Conservation (phyloP, 1,140 invertebrate genomes). For the Drosophila micromelanica region DNA sequence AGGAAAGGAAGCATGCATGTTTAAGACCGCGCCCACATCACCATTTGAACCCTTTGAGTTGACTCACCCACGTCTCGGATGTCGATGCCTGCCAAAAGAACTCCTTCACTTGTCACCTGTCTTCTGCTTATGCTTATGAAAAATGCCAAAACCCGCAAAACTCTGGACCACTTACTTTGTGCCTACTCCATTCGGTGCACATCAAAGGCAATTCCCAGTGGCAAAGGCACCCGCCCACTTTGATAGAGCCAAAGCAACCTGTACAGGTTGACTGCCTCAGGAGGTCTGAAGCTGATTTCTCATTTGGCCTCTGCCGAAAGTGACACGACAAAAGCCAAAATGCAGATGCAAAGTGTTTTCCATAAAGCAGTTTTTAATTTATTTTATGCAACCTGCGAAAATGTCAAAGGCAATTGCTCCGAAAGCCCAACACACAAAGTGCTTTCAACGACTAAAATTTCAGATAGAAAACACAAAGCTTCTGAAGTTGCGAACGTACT, state of each 20-base stretch:
- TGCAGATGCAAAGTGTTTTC: slow-evolving; percentile 62
- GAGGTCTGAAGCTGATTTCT: slow-evolving; percentile 35
- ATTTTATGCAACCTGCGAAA: slow-evolving; percentile 75
- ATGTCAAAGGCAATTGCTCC: slow-evolving; percentile 66
- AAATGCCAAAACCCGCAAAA: slow-evolving; percentile 47
- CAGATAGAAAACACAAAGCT: slow-evolving; percentile 39
- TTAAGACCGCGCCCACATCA: slow-evolving; percentile 48
- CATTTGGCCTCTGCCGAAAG: slow-evolving; percentile 46
- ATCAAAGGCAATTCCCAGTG: slow-evolving; percentile 71
- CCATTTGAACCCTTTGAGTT: slow-evolving; percentile 66
- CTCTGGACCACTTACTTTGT: slow-evolving; percentile 43
- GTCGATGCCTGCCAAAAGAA: slow-evolving; percentile 39
- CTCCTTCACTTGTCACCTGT: slow-evolving; percentile 57
- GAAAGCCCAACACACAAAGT: slow-evolving; percentile 31
- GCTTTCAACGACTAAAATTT: slow-evolving; percentile 16
- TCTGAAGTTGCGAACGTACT: slow-evolving; percentile 2
- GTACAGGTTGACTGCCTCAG: not conserved
- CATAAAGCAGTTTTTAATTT: slow-evolving; percentile 74
- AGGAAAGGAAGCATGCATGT: slow-evolving; percentile 2
- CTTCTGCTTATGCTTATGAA: slow-evolving; percentile 60
- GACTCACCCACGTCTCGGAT: slow-evolving; percentile 30
- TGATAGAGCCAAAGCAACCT: not conserved
- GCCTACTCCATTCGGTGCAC: slow-evolving; percentile 48
- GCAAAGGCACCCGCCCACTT: slow-evolving; percentile 34
- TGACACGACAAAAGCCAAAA: slow-evolving; percentile 65